Evolutionary conservation across 30 jellyfish, hydroid and myxozoan species (phyloP), one percentile per base, ranked within the genome.

Genomic region (Catostylus mosaicus): DNA sequence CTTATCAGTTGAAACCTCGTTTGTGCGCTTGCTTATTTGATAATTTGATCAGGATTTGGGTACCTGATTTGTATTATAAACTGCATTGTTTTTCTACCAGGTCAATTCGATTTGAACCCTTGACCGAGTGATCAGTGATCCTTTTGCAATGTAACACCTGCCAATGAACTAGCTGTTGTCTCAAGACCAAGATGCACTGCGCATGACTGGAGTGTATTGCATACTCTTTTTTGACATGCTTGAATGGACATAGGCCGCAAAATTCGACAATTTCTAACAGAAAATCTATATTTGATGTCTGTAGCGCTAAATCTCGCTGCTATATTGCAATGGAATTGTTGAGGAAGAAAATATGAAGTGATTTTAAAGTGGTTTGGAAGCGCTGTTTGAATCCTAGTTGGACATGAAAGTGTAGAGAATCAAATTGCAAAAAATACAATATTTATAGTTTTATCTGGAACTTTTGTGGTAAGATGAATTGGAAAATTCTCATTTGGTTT

Each of bases 101-200:
- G 71, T 82, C 92, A 82, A 57, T 51, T 57, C 29, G 61, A 67
- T 43, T 45, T 56, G 59, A 81, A 61, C 85, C 92, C 84, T 70
- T 82, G 92, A 82, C 92, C 92, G 92, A 83, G 27, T 82, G 92
- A 82, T 82, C 92, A 82, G 71, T 82, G 92, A 82, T 47, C 66
- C 72, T 12, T 26, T 63, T 63, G 75, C 48, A 37, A 72, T 70
- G 48, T 33, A 69, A 75, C 92, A 82, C 92, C 92, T 24, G 92
- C 69, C 24, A 61, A 30, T 54, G 67, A 37, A 20, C 34, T 66
- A 38, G 34, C 50, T 87, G 73, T 76, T 68, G 67, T 75, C 88
- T 67, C 69, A 24, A 81, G 69, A 73, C 57, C 68, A 75, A 61
- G 70, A 60, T 71, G 67, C 66, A 68, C 18, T 71, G 73, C 89